A percentile compares a stretch with the other conserved stretches of the same genome.
Evolutionary conservation across 2,888 invertebrate genomes (phyloP).

Genomic region (Linnaemya vulpina): DNA sequence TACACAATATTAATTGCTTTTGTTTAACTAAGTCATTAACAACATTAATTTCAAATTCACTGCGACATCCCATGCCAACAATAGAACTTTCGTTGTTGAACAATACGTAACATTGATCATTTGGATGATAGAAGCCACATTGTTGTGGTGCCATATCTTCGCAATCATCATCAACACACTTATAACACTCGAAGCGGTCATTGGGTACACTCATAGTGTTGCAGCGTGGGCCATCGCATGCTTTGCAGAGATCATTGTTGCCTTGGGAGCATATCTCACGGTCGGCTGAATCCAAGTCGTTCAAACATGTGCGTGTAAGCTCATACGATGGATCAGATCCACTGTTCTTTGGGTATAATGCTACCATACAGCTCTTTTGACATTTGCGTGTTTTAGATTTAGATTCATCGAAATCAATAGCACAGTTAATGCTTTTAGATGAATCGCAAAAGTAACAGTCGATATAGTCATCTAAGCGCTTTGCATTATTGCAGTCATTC

Average conservation of each 20-base stretch:
- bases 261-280: conserved; percentile 75
- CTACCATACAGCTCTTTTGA: conserved; percentile 78
- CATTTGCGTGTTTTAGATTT: conserved; percentile 75
- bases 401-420: conserved; percentile 56
- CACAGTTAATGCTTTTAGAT: conserved; percentile 72
- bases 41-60: conserved; percentile 76
- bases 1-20: conserved; percentile 76
- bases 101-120: conserved; percentile 78
- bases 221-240: conserved; percentile 75
- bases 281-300: conserved; percentile 78
- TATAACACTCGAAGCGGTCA: conserved; percentile 76
- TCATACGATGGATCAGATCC: conserved; percentile 76
- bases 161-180: conserved; percentile 75
- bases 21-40: conserved; percentile 75
- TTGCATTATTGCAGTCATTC: conserved; percentile 77
- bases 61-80: conserved; percentile 79
- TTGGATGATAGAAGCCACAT: conserved; percentile 75
- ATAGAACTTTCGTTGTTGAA: conserved; percentile 73
- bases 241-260: conserved; percentile 73
- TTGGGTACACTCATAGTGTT: conserved; percentile 75
- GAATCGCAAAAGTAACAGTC: conserved; percentile 79
- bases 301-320: conserved; percentile 78
- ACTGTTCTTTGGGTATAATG: conserved; percentile 77
- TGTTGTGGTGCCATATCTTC: conserved; percentile 54
- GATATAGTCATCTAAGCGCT: conserved; percentile 73